Conservation (phyloP, 2,888 invertebrate genomes). For the Aelia acuminata region DNA sequence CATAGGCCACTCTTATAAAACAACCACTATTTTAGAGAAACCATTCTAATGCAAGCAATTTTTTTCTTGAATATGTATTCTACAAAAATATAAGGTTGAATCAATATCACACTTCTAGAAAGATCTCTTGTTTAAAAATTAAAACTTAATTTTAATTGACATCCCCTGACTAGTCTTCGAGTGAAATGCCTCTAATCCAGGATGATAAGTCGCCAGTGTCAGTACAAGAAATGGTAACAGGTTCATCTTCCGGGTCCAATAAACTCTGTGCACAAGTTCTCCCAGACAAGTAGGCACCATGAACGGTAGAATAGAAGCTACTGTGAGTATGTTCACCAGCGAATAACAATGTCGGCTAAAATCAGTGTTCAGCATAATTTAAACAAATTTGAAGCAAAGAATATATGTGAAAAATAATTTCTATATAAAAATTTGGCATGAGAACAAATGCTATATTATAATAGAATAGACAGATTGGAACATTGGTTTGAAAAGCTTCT, state of each 20-base stretch:
- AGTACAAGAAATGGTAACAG: slow-evolving; percentile 73
- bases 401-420: no score
- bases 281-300: slow-evolving; percentile 93
- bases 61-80: background rate
- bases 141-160: background rate
- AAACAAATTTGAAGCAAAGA: no score
- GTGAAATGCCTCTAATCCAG: slow-evolving; percentile 89
- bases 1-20: slow-evolving; percentile 15
- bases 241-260: slow-evolving; percentile 74
- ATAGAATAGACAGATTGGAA: no score
- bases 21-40: background rate
- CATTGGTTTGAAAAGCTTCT: no score
- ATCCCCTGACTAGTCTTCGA: slow-evolving; percentile 70
- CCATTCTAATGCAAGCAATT: slow-evolving; percentile 24
- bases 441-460: no score
- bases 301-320: slow-evolving; percentile 94
- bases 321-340: slow-evolving; percentile 97
- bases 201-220: slow-evolving; percentile 86
- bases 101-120: slow-evolving; percentile 29
- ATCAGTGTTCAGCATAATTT: slow-evolving; percentile 65
- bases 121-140: slow-evolving; percentile 14
- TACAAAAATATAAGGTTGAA: slow-evolving; percentile 40
- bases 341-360: slow-evolving; percentile 87
- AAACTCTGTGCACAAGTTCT: slow-evolving; percentile 84
- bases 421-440: no score